Percentiles rank a stretch among this genome's conserved stretches.
Conservation (phyloP, 2,888 invertebrate genomes). For the Noctuana brunneofusca region DNA sequence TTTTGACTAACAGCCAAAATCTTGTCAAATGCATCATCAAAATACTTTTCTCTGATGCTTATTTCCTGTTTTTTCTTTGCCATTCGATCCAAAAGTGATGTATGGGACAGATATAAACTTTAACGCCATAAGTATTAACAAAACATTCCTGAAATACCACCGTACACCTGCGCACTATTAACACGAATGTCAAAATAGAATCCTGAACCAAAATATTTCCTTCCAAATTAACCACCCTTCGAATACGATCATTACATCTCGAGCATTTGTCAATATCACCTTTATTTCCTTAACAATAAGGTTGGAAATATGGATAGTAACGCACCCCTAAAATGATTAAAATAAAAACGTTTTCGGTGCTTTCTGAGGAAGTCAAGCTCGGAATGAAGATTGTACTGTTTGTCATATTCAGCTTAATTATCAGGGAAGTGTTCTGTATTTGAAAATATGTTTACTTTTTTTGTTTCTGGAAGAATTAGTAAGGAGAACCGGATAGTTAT, state of each 20-base stretch:
- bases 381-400: constrained; percentile 1
- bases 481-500: too few species aligned
- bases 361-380: background rate
- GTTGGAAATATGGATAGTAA: background rate
- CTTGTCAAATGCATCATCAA: constrained; percentile 7
- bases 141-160: constrained; percentile 56
- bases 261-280: background rate
- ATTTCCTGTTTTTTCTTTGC: constrained; percentile 25
- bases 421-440: background rate
- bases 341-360: constrained; percentile 1
- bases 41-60: constrained; percentile 7
- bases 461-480: background rate
- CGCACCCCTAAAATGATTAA: constrained; percentile 5
- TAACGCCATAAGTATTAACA: constrained; percentile 49
- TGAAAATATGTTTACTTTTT: background rate
- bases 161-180: constrained; percentile 75
- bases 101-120: constrained; percentile 28
- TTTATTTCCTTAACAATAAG: background rate
- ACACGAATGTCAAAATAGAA: constrained; percentile 78
- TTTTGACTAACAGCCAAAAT: background rate
- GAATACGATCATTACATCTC: constrained; percentile 37
- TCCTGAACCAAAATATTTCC: constrained; percentile 65
- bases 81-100: constrained; percentile 19
- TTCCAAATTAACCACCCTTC: constrained; percentile 59
- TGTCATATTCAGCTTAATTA: constrained; percentile 11